phyloP scores from a whole-genome alignment of 2,888 invertebrate genomes.

The Diogma glabrata region DNA sequence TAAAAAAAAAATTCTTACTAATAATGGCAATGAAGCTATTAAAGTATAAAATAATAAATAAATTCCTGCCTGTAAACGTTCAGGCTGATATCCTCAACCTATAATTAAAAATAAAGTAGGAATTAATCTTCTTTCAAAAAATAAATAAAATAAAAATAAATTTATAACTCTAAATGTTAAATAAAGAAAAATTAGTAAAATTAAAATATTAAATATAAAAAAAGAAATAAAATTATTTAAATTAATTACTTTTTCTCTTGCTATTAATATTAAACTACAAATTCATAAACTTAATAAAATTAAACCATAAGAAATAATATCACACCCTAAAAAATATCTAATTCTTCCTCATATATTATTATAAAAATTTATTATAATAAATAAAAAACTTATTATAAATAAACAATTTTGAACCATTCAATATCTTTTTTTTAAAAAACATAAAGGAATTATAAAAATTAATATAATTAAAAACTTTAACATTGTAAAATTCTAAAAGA shows the following conservation, averaged over 20 bases:
- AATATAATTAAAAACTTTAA: slow-evolving; percentile 43
- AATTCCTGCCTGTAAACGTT: slow-evolving; percentile 51
- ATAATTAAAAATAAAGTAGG: slow-evolving; percentile 55
- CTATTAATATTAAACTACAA: slow-evolving; percentile 45
- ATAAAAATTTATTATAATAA: slow-evolving; percentile 36
- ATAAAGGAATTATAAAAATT: slow-evolving; percentile 41
- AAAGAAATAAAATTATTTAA: slow-evolving; percentile 38
- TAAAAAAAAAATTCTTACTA: slow-evolving; percentile 27
- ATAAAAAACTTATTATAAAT: slow-evolving; percentile 40
- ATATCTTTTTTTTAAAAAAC: slow-evolving; percentile 41
- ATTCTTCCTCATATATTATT: slow-evolving; percentile 34
- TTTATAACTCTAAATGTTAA: slow-evolving; percentile 45
- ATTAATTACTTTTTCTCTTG: slow-evolving; percentile 40
- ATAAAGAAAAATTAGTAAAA: slow-evolving; percentile 44
- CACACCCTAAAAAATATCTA: slow-evolving; percentile 39
- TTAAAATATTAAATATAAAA: slow-evolving; percentile 42
- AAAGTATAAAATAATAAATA: slow-evolving; percentile 63
- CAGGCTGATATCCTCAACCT: slow-evolving; percentile 55
- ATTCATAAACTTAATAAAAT: slow-evolving; percentile 48
- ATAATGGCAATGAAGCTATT: slow-evolving; percentile 48
- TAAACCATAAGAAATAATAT: slow-evolving; percentile 42
- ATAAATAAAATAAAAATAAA: slow-evolving; percentile 56
- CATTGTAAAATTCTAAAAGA: slow-evolving; percentile 46
- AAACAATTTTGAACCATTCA: slow-evolving; percentile 42
- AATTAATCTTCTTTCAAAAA: slow-evolving; percentile 57